These are phyloP conservation scores for Ridgeia piscesae DNA, from an alignment of 1,140 invertebrate species.

Conservation along the genomic window DNA sequence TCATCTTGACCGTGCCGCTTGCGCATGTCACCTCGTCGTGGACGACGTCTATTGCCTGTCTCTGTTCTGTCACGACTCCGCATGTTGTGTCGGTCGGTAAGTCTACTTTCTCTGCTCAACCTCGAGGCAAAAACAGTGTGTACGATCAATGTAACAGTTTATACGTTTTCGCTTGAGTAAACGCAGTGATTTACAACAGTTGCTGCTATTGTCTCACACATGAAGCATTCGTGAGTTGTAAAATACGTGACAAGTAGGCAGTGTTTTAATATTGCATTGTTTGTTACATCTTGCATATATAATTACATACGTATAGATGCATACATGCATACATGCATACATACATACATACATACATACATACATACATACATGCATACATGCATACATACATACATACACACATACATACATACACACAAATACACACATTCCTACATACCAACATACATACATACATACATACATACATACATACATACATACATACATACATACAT, in stretches of 20 bases:
- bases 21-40: not conserved
- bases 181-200: not conserved
- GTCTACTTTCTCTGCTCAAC: not conserved
- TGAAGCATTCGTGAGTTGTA: not conserved
- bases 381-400: not conserved
- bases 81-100: not conserved
- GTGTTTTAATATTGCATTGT: not conserved
- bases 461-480: not conserved
- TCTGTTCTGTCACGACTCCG: not conserved
- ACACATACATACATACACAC: too few relatives aligned
- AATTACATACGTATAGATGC: too few relatives aligned
- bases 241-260: not conserved
- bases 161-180: not conserved
- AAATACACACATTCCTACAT: too few relatives aligned
- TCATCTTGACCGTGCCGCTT: not conserved
- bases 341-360: not conserved
- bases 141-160: not conserved
- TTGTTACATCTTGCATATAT: not conserved
- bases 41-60: not conserved
- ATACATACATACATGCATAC: not conserved
- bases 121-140: not conserved
- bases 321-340: not conserved
- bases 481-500: not conserved
- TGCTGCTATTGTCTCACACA: not conserved
- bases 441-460: not conserved